Evolutionary conservation across 1,140 invertebrate species (phyloP).

Genomic region (Eufriesea mexicana): DNA sequence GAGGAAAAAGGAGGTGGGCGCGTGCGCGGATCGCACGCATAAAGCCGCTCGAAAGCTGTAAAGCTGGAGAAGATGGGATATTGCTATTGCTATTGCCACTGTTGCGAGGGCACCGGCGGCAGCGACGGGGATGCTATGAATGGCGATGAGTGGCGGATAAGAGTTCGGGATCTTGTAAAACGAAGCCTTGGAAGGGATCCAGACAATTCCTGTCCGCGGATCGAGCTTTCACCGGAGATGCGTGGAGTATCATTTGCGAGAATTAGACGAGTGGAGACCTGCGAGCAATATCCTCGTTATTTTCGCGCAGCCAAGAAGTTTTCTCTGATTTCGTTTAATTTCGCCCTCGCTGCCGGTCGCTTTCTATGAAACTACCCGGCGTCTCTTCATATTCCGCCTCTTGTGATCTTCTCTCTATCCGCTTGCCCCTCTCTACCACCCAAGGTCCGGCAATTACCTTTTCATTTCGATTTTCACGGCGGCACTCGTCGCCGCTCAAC

Average conservation of each 20-base stretch:
- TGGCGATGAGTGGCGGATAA: conserved; percentile 52
- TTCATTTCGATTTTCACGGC: neutral
- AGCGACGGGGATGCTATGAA: conserved; percentile 37
- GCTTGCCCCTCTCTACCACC: neutral
- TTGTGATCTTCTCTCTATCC: neutral
- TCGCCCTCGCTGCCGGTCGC: neutral
- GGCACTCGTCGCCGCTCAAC: too few species aligned
- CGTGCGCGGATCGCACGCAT: conserved; percentile 4
- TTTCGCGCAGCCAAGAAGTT: neutral
- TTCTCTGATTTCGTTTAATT: neutral
- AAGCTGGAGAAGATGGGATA: conserved; percentile 59
- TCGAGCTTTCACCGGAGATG: neutral
- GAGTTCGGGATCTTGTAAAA: conserved; percentile 20
- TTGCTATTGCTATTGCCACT: conserved; percentile 56
- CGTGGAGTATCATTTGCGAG: conserved; percentile 15
- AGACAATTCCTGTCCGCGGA: conserved; percentile 20
- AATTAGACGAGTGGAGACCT: neutral
- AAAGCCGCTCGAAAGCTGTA: conserved; percentile 54
- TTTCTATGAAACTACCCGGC: too few species aligned
- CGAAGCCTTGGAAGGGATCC: conserved; percentile 35
- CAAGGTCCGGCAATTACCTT: neutral
- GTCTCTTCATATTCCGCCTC: too few species aligned
- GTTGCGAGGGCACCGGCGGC: neutral
- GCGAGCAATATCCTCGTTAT: neutral
- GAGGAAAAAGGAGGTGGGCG: conserved; percentile 16